Conservation (phyloP, 2,888 invertebrate species). For the Chloroclysta siterata region DNA sequence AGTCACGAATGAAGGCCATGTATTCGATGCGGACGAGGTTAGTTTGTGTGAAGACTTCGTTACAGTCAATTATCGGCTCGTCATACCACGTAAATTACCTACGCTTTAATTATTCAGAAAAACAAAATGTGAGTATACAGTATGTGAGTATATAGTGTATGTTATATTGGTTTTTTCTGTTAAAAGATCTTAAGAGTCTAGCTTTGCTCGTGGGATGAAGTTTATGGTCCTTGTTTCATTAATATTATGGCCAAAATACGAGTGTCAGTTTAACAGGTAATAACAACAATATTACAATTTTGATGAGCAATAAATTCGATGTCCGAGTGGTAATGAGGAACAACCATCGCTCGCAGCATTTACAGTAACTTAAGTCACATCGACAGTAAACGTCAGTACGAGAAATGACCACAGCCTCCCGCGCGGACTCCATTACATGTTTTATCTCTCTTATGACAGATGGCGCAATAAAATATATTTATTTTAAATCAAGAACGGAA, state of each 20-base stretch:
- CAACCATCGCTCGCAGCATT: slow-evolving; percentile 60
- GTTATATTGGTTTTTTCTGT: background rate
- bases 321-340: slow-evolving; percentile 70
- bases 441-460: slow-evolving; percentile 80
- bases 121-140: background rate
- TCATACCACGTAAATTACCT: slow-evolving; percentile 3
- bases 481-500: slow-evolving; percentile 76
- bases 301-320: slow-evolving; percentile 71
- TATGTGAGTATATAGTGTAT: too few relatives aligned
- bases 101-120: background rate
- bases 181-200: background rate
- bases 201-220: slow-evolving; percentile 6
- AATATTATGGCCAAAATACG: slow-evolving; percentile 37
- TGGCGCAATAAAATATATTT: slow-evolving; percentile 80
- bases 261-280: slow-evolving; percentile 41
- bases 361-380: slow-evolving; percentile 70
- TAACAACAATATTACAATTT: slow-evolving; percentile 57
- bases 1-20: slow-evolving; percentile 2
- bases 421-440: slow-evolving; percentile 66
- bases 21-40: slow-evolving; percentile 6
- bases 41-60: slow-evolving; percentile 13
- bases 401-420: slow-evolving; percentile 56
- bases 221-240: slow-evolving; percentile 29
- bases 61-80: slow-evolving; percentile 21
- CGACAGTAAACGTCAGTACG: slow-evolving; percentile 75